Percentiles rank a stretch among this genome's conserved stretches.
These are phyloP conservation scores for Drosophila punjabiensis DNA, from an alignment of 1,140 invertebrate species.

Conservation along the genomic window DNA sequence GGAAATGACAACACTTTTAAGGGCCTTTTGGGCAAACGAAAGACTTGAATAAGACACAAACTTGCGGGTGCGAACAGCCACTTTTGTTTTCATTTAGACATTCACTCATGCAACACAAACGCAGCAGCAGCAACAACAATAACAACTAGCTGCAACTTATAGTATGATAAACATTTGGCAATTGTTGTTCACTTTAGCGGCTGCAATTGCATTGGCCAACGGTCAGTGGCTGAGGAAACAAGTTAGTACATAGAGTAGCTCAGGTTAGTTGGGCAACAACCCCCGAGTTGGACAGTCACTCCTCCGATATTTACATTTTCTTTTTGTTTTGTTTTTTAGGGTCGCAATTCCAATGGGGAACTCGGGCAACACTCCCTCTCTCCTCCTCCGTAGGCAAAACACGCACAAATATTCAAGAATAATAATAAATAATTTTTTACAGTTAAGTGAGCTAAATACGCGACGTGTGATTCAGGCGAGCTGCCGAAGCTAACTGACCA, in stretches of 20 bases:
- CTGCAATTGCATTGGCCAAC: slow-evolving; percentile 56
- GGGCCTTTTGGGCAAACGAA: slow-evolving; percentile 53
- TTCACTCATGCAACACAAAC: slow-evolving; percentile 56
- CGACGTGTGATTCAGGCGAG: slow-evolving; percentile 70
- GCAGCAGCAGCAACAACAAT: slow-evolving; percentile 20
- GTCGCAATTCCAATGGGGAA: slow-evolving; percentile 20
- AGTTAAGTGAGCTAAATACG: slow-evolving; percentile 70
- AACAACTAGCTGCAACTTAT: slow-evolving; percentile 10
- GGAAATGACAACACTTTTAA: slow-evolving; percentile 7
- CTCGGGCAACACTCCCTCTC: slow-evolving; percentile 20
- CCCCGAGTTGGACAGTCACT: slow-evolving; percentile 14
- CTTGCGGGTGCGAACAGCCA: slow-evolving; percentile 44
- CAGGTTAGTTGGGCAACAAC: slow-evolving; percentile 19
- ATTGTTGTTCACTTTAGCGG: slow-evolving; percentile 63
- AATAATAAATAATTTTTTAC: slow-evolving; percentile 32
- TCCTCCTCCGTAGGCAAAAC: slow-evolving; percentile 50
- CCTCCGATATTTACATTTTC: slow-evolving; percentile 5
- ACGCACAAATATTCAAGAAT: slow-evolving; percentile 37
- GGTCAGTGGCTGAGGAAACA: slow-evolving; percentile 57
- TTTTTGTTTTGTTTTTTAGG: not conserved
- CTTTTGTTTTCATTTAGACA: slow-evolving; percentile 27
- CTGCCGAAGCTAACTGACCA: slow-evolving; percentile 48
- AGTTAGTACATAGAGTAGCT: slow-evolving; percentile 31
- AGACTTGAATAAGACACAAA: slow-evolving; percentile 73
- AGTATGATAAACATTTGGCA: slow-evolving; percentile 54